Evolutionary conservation across 1,140 invertebrate genomes (phyloP), one percentile per base, ranked within the genome.

Genomic region (Drosophila elegans): DNA sequence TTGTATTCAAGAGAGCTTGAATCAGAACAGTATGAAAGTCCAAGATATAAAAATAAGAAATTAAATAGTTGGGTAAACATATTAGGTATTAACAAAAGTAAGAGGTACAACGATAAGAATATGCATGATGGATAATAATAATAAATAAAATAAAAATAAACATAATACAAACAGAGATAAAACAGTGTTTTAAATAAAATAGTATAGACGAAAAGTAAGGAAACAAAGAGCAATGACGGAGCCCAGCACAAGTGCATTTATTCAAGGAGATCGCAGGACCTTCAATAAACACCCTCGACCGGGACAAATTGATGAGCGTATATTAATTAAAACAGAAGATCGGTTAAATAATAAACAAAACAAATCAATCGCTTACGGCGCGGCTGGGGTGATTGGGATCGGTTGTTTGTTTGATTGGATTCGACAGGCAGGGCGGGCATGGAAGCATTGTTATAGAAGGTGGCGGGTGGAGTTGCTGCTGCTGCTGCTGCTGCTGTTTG

Each of bases 371-470:
- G 93, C 94, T 94, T 93, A 95, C 94, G 94, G 90, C 83, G 80
- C 66, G 94, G 94, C 89, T 94, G 93, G 71, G 94, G 94, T 79
- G 94, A 94, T 77, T 94, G 93, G 63, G 94, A 94, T 68, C 93
- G 93, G 52, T 71, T 71, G 64, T 36, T 69, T 69, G 64, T 29
- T 57, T 52, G 68, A 78, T 71, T 88, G 62, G 78, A 76, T 61
- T 84, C 82, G 51, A 61, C 80, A 74, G 76, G 59, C 66, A 81
- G 68, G 64, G 64, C 64, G 49, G 81, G 82, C 81, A 86, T 86
- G 51, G 74, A 72, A 67, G 74, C 80, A 38, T 67, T 61, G 44
- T 77, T 72, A 57, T 71, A 57, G 9, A 55, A 60, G 63, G 55
- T 55, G 41, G 64, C 61, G 52, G 66, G 57, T 51, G 77, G 56